Evolutionary conservation across 2,888 invertebrate genomes (phyloP).

Genomic region (Nineta flava): DNA sequence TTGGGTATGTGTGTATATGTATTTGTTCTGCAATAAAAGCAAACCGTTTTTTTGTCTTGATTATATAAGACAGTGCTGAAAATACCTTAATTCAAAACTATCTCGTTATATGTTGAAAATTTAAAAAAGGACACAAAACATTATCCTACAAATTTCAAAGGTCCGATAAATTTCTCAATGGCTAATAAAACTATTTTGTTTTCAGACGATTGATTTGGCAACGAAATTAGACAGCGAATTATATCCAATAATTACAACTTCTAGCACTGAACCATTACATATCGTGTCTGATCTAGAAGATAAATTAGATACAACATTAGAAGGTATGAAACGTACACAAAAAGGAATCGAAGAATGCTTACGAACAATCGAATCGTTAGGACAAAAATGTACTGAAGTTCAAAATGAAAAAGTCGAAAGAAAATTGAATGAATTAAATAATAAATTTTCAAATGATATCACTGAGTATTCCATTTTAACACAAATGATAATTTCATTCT

Average conservation of each 20-base stretch:
- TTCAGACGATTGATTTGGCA: conserved; percentile 46
- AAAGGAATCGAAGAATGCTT: conserved; percentile 50
- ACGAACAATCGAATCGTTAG: conserved; percentile 46
- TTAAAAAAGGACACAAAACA: too few relatives aligned
- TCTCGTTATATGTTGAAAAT: too few relatives aligned
- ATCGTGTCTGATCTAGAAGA: conserved; percentile 38
- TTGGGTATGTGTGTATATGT: too few relatives aligned
- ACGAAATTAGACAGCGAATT: conserved; percentile 53
- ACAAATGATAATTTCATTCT: conserved; percentile 53
- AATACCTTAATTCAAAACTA: too few relatives aligned
- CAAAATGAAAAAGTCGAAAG: conserved; percentile 43
- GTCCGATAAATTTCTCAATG: too few relatives aligned
- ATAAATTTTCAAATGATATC: conserved; percentile 46
- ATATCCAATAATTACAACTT: conserved; percentile 55
- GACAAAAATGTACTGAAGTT: conserved; percentile 37
- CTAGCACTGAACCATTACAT: conserved; percentile 30
- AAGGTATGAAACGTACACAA: conserved; percentile 45
- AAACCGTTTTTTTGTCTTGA: too few relatives aligned
- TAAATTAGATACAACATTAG: conserved; percentile 36
- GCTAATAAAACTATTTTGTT: too few relatives aligned
- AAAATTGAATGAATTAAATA: conserved; percentile 47
- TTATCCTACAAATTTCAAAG: too few relatives aligned
- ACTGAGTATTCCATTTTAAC: conserved; percentile 55
- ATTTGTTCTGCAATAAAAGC: too few relatives aligned
- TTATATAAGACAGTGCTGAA: too few relatives aligned